phyloP scores from a whole-genome alignment of 2,113 vertebrate species.

The Ictidomys tridecemlineatus region DNA sequence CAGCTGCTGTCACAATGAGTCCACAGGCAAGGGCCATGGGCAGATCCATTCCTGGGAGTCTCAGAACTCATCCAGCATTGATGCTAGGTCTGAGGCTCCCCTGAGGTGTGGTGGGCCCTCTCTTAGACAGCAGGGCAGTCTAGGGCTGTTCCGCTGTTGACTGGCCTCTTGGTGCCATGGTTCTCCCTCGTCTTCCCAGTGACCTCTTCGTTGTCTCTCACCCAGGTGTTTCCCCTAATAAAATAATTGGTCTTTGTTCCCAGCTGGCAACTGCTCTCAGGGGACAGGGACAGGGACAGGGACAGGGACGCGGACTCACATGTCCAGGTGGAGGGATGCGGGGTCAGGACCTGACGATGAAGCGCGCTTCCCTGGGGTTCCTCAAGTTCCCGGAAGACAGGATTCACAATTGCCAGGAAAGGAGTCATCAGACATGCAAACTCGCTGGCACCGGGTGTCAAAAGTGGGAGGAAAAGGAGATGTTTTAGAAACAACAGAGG shows the following conservation, averaged over 20 bases:
- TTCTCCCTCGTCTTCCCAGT: not conserved
- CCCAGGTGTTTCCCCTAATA: not conserved
- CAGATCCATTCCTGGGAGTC: not conserved
- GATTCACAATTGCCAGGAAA: not conserved
- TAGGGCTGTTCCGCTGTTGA: rapidly evolving
- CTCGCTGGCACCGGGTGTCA: not conserved
- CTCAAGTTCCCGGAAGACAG: constrained; percentile 15
- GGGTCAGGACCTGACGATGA: not conserved
- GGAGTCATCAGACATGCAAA: not conserved
- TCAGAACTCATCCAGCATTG: not conserved
- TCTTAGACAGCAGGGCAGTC: not conserved
- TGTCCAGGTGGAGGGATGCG: not conserved
- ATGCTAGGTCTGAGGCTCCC: not conserved
- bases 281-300: not conserved
- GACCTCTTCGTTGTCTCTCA: not conserved
- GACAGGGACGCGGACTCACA: not conserved
- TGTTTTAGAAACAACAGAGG: constrained; percentile 69
- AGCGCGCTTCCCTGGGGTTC: not conserved
- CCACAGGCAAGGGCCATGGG: not conserved
- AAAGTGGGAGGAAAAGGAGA: constrained; percentile 56
- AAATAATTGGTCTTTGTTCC: not conserved
- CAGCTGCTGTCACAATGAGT: not conserved
- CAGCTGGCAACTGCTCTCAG: not conserved
- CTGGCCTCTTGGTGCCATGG: not conserved
- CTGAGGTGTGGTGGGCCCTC: rapidly evolving